These are phyloP conservation scores for Panonychus citri DNA, from an alignment of 1,140 invertebrate genomes.

Conservation along the genomic window DNA sequence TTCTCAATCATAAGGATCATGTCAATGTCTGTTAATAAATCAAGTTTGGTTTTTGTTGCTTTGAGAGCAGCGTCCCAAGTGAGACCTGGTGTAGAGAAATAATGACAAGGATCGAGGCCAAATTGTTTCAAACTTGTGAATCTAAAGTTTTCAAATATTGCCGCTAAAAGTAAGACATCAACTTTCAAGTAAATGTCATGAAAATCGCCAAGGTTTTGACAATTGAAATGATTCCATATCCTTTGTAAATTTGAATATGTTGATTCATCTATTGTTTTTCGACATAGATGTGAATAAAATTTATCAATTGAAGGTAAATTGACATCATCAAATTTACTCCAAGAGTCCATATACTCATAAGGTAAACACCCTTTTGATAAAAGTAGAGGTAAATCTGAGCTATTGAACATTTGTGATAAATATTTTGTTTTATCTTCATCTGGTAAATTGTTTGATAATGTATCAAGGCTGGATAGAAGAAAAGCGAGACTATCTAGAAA, in stretches of 20 bases:
- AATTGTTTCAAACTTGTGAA: not conserved
- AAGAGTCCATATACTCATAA: constrained; percentile 14
- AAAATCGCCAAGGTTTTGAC: constrained; percentile 21
- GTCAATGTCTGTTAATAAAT: constrained; percentile 16
- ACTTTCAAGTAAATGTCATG: constrained; percentile 24
- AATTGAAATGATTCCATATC: constrained; percentile 17
- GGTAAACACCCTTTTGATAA: constrained; percentile 13
- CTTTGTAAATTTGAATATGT: not conserved
- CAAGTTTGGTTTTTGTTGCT: constrained; percentile 16
- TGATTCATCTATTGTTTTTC: not conserved
- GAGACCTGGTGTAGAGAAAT: constrained; percentile 17
- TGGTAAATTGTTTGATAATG: not conserved
- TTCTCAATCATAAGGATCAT: constrained; percentile 19
- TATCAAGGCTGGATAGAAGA: not conserved
- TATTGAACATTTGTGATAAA: no score
- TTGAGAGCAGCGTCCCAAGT: constrained; percentile 7
- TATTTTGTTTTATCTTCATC: no score
- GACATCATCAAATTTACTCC: constrained; percentile 13
- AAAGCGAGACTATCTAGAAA: not conserved
- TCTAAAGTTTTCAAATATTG: constrained; percentile 25
- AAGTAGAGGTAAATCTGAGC: not conserved
- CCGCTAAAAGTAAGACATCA: constrained; percentile 22
- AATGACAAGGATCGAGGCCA: constrained; percentile 18
- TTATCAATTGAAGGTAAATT: constrained; percentile 10
- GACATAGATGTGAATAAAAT: not conserved